Evolutionary conservation across 2,797 vertebrate genomes (phyloP).

Genomic region (Trematomus bernacchii): DNA sequence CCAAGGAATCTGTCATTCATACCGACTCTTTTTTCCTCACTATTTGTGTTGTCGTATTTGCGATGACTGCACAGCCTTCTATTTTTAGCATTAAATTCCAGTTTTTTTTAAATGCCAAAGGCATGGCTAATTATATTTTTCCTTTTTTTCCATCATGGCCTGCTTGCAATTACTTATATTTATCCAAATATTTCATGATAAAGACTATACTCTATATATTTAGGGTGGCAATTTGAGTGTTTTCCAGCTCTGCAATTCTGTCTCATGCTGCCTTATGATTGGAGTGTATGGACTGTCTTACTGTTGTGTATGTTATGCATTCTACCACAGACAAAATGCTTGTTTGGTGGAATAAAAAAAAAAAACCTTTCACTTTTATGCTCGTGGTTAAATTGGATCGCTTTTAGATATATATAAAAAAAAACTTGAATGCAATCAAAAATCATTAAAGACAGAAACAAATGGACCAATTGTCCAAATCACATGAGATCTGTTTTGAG

Average conservation of each 20-base stretch:
- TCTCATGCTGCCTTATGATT: conserved; percentile 16
- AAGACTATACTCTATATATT: neutral
- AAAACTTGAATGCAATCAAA: neutral
- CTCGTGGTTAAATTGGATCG: neutral
- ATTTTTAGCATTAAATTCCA: conserved; percentile 53
- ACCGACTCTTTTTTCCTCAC: conserved; percentile 18
- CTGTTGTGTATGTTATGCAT: neutral
- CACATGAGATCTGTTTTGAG: neutral
- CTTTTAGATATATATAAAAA: neutral
- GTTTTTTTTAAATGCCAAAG: conserved; percentile 36
- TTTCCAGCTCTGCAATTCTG: conserved; percentile 17
- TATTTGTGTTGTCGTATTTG: conserved; percentile 44
- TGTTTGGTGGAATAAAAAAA: neutral
- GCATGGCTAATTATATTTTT: conserved; percentile 38
- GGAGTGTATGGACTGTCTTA: neutral
- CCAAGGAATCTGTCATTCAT: conserved; percentile 67
- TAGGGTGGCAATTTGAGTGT: neutral
- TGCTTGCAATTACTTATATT: conserved; percentile 36
- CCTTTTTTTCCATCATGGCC: conserved; percentile 16
- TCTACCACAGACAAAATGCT: neutral
- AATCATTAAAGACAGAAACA: neutral
- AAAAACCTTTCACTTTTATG: neutral
- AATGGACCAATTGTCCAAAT: neutral
- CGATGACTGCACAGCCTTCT: conserved; percentile 32
- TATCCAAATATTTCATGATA: conserved; percentile 16